Conservation (phyloP, 2,797 vertebrate genomes). For the Lycodopsis pacificus region DNA sequence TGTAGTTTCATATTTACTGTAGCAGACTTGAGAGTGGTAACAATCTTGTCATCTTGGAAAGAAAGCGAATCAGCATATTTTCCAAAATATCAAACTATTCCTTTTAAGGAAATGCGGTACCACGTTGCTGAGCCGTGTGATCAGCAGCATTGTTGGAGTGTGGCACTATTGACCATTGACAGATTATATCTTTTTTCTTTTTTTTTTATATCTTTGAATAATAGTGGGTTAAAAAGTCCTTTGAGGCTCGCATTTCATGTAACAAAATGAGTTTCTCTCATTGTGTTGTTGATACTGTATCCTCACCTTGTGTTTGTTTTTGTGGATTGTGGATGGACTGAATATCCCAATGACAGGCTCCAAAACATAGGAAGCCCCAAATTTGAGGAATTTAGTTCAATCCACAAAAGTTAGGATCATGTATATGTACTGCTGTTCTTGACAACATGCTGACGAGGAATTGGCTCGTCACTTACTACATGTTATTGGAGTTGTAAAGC, state of each 20-base stretch:
- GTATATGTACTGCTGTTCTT: neutral
- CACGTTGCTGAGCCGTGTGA: neutral
- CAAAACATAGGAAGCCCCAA: neutral
- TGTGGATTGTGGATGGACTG: neutral
- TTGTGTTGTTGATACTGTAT: neutral
- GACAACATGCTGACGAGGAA: slow-evolving; percentile 37
- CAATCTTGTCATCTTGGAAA: neutral
- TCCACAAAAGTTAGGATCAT: slow-evolving; percentile 5
- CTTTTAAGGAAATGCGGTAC: neutral
- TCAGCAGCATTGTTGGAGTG: neutral
- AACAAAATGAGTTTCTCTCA: neutral
- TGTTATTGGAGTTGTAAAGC: slow-evolving; percentile 14
- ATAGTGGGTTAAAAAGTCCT: neutral
- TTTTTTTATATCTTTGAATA: neutral
- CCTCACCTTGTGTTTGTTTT: neutral
- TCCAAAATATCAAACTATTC: neutral
- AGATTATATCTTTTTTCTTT: too few species aligned
- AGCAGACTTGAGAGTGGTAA: neutral
- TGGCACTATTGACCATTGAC: neutral
- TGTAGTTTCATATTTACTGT: neutral
- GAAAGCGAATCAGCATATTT: neutral
- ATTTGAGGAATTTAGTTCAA: slow-evolving; percentile 24
- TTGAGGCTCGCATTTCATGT: neutral
- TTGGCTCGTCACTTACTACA: slow-evolving; percentile 8
- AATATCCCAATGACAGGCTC: neutral